Conservation (phyloP, 2,888 invertebrate genomes). For the Coelopa pilipes region DNA sequence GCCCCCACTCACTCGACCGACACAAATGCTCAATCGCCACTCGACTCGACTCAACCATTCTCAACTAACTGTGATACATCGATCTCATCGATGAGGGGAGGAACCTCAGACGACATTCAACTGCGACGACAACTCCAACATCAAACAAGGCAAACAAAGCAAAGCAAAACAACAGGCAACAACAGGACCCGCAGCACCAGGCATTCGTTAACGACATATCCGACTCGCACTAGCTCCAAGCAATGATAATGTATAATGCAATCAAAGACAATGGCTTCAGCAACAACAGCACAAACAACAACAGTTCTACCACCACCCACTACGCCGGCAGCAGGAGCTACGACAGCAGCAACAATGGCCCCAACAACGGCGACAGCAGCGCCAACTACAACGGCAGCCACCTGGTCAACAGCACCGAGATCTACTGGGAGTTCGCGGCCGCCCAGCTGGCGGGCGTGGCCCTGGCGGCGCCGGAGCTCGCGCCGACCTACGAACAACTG, state of each 20-base stretch:
- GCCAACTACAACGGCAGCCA: constrained; percentile 23
- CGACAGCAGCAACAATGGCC: constrained; percentile 33
- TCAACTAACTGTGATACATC: constrained; percentile 26
- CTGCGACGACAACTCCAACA: too few species aligned
- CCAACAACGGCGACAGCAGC: neutral
- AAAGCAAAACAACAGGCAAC: neutral
- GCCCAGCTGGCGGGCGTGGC: constrained; percentile 41
- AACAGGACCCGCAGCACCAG: too few species aligned
- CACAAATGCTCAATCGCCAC: constrained; percentile 26
- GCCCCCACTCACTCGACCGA: neutral
- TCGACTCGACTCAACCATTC: neutral
- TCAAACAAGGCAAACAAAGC: neutral
- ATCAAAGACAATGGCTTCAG: constrained; percentile 5
- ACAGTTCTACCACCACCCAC: neutral
- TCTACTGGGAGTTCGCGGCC: constrained; percentile 46
- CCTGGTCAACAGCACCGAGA: constrained; percentile 39
- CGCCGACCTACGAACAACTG: constrained; percentile 35
- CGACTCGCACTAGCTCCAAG: neutral
- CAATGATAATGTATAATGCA: constrained; percentile 34
- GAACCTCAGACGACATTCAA: too few species aligned
- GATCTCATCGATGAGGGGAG: constrained; percentile 4
- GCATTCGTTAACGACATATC: too few species aligned
- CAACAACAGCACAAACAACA: neutral
- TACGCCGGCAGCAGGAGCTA: constrained; percentile 20
- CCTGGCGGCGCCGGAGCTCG: constrained; percentile 39